Evolutionary conservation across 64 coral and sea anemone genomes (phyloP).

Genomic region (Cladopsammia gracilis): DNA sequence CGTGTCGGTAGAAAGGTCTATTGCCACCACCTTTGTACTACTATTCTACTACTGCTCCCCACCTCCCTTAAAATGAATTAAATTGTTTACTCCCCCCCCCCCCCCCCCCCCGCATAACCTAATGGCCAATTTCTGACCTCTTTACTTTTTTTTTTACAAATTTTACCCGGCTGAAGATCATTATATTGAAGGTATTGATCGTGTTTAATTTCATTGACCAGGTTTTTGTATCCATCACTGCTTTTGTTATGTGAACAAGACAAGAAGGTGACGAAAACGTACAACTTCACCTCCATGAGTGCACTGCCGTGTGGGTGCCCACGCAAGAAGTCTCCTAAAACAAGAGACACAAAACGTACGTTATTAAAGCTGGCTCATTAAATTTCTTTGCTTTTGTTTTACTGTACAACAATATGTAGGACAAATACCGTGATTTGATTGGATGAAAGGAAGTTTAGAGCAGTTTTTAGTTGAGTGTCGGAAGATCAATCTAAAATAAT

Average conservation of each 20-base stretch:
- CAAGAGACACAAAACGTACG: slow-evolving; percentile 42
- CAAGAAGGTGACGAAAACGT: slow-evolving; percentile 49
- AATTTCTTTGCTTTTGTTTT: background rate
- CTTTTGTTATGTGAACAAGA: slow-evolving; percentile 55
- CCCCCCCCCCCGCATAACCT: no score
- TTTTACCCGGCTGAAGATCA: background rate
- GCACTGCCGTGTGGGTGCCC: slow-evolving; percentile 71
- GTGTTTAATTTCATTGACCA: background rate
- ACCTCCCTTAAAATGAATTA: no score
- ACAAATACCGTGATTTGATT: no score
- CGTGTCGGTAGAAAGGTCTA: no score
- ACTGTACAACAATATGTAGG: background rate
- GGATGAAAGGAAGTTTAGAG: no score
- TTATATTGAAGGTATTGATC: background rate
- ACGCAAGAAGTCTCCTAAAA: slow-evolving; percentile 10
- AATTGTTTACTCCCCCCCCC: no score
- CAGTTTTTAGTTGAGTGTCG: no score
- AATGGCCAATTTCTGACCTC: no score
- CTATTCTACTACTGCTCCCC: no score
- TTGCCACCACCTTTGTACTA: no score
- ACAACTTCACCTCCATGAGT: slow-evolving; percentile 78
- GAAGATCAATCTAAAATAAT: no score
- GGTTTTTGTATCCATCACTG: slow-evolving; percentile 54
- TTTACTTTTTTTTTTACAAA: no score
- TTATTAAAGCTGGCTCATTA: background rate